These are phyloP conservation scores for Andrena minutula DNA, from an alignment of 2,888 invertebrate genomes.

Conservation along the genomic window DNA sequence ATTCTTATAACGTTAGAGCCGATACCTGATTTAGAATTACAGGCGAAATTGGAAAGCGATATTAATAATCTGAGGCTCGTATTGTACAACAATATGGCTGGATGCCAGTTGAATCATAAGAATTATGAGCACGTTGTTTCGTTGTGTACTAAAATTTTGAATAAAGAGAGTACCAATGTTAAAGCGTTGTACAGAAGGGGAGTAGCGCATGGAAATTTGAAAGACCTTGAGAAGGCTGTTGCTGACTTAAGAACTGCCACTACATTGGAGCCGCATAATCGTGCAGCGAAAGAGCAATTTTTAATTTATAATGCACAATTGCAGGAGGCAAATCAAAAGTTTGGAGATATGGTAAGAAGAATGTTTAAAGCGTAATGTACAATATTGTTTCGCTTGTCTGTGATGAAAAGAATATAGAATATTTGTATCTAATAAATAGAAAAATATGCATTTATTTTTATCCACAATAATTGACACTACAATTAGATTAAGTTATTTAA, in stretches of 20 bases:
- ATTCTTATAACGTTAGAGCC: constrained; percentile 89
- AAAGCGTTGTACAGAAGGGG: constrained; percentile 86
- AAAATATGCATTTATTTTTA: constrained; percentile 82
- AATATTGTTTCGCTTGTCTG: constrained; percentile 69
- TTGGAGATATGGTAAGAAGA: constrained; percentile 87
- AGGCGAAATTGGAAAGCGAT: constrained; percentile 85
- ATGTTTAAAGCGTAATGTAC: constrained; percentile 80
- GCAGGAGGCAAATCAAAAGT: constrained; percentile 88
- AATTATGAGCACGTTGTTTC: constrained; percentile 89
- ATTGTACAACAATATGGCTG: constrained; percentile 93
- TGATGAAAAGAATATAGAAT: constrained; percentile 66
- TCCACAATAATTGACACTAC: constrained; percentile 72
- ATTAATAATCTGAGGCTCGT: constrained; percentile 88
- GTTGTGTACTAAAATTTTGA: constrained; percentile 86
- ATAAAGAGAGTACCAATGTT: constrained; percentile 84
- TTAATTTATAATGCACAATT: constrained; percentile 86
- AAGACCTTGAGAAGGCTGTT: constrained; percentile 89
- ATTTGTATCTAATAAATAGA: constrained; percentile 78
- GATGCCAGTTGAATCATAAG: constrained; percentile 90
- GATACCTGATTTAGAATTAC: constrained; percentile 84
- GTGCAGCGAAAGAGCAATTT: constrained; percentile 88
- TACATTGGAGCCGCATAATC: constrained; percentile 88
- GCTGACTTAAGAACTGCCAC: constrained; percentile 87
- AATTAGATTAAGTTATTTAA: constrained; percentile 45
- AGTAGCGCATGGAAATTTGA: constrained; percentile 86